A percentile compares a stretch with the other conserved stretches of the same genome.
These are phyloP conservation scores for Hypotaenidia philippensis DNA, from an alignment of 2,797 vertebrate species.

Conservation along the genomic window DNA sequence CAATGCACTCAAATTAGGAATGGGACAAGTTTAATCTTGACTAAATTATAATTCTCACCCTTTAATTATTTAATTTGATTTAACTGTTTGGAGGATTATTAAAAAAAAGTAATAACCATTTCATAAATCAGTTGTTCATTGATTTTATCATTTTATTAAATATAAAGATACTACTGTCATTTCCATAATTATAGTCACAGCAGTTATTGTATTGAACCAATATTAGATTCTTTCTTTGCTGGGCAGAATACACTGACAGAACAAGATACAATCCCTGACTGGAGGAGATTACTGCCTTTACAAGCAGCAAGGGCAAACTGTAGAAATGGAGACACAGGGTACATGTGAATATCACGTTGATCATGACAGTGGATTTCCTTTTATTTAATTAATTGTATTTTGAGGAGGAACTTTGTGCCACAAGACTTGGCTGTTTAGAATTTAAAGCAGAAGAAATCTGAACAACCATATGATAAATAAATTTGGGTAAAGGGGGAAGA, in stretches of 20 bases:
- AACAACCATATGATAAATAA: not conserved
- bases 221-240: not conserved
- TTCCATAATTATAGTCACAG: not conserved
- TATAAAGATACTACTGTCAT: not conserved
- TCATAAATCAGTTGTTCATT: not conserved
- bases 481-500: not conserved
- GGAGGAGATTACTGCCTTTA: not conserved
- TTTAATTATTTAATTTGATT: not conserved
- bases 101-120: not conserved
- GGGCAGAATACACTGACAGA: not conserved
- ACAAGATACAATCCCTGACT: not conserved
- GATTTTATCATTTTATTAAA: not conserved
- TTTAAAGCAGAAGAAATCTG: not conserved
- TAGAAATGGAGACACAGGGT: not conserved
- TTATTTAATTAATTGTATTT: not conserved
- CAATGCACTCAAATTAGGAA: not conserved
- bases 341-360: not conserved
- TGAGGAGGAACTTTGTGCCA: not conserved
- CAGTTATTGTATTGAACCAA: not conserved
- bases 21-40: not conserved
- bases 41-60: not conserved
- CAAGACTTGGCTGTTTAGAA: not conserved
- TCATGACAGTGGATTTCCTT: not conserved
- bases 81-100: not conserved
- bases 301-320: not conserved